Conservation (phyloP, 2,113 vertebrate species). For the Baryphthengus martii region DNA sequence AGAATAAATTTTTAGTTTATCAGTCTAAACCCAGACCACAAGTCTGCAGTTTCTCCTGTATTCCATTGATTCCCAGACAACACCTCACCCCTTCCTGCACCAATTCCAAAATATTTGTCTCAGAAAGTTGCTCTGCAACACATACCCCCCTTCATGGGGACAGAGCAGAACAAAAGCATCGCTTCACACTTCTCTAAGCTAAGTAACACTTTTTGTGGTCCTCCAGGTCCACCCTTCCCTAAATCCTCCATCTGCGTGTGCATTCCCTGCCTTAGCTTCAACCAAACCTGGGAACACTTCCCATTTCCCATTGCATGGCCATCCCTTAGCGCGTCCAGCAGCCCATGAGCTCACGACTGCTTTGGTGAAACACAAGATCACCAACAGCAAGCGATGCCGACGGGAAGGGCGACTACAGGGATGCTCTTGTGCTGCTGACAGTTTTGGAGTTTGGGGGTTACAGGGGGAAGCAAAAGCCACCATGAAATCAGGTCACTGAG, state of each 20-base stretch:
- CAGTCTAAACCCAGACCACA: not conserved
- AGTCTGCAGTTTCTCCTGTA: fast-evolving
- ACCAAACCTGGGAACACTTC: not conserved
- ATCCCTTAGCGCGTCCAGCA: not conserved
- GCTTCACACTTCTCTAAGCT: not conserved
- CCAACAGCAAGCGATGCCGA: not conserved
- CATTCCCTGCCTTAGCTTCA: not conserved
- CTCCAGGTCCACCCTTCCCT: not conserved
- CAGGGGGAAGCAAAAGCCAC: not conserved
- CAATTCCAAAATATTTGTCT: not conserved
- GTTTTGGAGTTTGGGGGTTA: not conserved
- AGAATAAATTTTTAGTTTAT: constrained; percentile 23
- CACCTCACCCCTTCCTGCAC: not conserved
- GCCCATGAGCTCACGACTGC: not conserved
- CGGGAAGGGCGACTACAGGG: not conserved
- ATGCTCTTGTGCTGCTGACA: not conserved
- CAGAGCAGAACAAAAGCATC: not conserved
- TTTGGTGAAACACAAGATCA: not conserved
- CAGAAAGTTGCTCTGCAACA: not conserved
- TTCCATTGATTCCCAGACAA: not conserved
- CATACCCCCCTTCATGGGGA: not conserved
- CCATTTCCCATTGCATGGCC: not conserved
- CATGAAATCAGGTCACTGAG: not conserved
- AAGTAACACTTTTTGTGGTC: not conserved
- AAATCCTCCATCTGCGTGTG: not conserved